Conservation (phyloP, 92 coral and sea anemone genomes). For the Anthopleura xanthogrammica region DNA sequence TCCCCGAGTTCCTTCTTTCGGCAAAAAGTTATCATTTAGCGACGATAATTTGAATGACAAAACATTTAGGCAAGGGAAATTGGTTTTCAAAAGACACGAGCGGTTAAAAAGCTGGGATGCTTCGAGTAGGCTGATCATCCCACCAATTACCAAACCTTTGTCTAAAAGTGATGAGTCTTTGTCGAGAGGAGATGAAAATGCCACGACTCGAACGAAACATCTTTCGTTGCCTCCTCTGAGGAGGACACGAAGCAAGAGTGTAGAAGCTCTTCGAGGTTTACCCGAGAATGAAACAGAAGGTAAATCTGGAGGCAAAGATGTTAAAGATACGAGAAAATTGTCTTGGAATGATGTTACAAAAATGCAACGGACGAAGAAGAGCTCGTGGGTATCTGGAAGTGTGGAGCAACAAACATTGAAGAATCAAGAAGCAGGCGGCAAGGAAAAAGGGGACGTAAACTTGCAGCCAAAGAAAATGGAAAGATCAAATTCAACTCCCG, state of each 20-base stretch:
- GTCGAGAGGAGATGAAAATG: not conserved
- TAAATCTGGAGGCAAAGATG: not conserved
- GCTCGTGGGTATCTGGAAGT: not conserved
- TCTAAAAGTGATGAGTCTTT: conserved; percentile 10
- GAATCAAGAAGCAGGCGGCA: not conserved
- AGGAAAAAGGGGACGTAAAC: not conserved
- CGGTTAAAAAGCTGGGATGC: not conserved
- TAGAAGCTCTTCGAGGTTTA: not conserved
- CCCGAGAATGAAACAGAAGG: not conserved
- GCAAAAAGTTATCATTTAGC: not conserved
- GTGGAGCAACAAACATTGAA: not conserved
- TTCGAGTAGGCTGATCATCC: not conserved
- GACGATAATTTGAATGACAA: not conserved
- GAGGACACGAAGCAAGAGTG: conserved; percentile 23
- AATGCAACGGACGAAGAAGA: not conserved
- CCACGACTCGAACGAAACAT: not conserved
- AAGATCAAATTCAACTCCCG: conserved; percentile 29
- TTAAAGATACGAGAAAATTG: not conserved
- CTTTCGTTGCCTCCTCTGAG: conserved; percentile 16
- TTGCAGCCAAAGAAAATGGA: not conserved
- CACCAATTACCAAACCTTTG: not conserved
- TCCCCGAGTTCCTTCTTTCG: not conserved
- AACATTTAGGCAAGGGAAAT: not conserved
- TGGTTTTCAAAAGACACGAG: not conserved
- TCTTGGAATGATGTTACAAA: not conserved